A percentile compares a stretch with the other conserved stretches of the same genome.
Conservation (phyloP, 2,888 invertebrate genomes). For the Scaptomyza caliginosa region DNA sequence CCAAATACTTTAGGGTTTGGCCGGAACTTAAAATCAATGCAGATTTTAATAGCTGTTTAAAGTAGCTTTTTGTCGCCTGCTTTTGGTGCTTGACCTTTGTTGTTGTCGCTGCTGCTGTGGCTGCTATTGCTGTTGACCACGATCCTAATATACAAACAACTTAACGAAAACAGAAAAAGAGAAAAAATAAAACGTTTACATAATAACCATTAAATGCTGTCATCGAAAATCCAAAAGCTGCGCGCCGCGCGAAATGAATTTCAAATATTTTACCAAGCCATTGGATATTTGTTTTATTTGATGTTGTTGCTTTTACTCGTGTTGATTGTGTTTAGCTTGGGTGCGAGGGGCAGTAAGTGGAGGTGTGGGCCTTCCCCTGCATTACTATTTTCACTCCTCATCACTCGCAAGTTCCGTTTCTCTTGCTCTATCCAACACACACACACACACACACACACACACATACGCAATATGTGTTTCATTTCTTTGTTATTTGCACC, state of each 20-base stretch:
- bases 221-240: constrained; percentile 67
- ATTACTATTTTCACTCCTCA: neutral
- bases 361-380: neutral
- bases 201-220: constrained; percentile 76
- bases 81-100: constrained; percentile 32
- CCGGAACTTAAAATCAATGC: constrained; percentile 62
- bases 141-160: neutral
- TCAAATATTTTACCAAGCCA: constrained; percentile 68
- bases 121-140: constrained; percentile 9
- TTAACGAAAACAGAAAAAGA: neutral
- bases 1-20: constrained; percentile 54
- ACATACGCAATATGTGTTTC: neutral
- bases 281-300: constrained; percentile 47
- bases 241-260: constrained; percentile 67
- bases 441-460: neutral
- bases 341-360: neutral
- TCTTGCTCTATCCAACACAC: neutral
- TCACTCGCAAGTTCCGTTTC: constrained; percentile 15
- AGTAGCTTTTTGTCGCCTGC: neutral
- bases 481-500: constrained; percentile 6
- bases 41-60: constrained; percentile 17
- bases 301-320: constrained; percentile 35
- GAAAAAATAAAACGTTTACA: constrained; percentile 51
- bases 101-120: constrained; percentile 7
- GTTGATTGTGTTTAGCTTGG: constrained; percentile 4